Base-by-base conservation (phyloP, 2,888 invertebrate genomes). In the Falcaria lacertinaria region DNA sequence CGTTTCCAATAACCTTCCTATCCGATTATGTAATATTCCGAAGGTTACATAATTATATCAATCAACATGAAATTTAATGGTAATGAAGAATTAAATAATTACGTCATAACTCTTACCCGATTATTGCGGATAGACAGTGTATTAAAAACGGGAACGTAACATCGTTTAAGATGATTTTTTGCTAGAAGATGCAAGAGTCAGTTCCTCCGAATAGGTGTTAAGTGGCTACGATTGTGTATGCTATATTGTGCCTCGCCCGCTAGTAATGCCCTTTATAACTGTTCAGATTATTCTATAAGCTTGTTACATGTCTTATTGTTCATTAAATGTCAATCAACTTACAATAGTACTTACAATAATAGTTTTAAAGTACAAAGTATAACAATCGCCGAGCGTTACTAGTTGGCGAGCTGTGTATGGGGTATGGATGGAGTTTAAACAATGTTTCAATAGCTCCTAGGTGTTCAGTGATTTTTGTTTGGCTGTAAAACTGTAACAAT, bases 221-320 rank as follows among this genome's bases (percentile, higher is more conserved):
- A 39, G 50, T 52, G 48, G 56, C 52, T 57, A 55, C 48, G 54
- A 52, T 52, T 28, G 40, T 37, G 34, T 39, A 43, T 37, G 39
- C 33, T 39, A 58, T 62, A 61, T 58, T 47, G 60, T 64, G 51
- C 47, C 47, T 73, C 73, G 74, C 69, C 73, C 54, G 64, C 74
- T 76, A 74, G 72, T 74, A 75, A 74, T 70, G 64, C 62, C 51
- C 51, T 41, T 44, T 42, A n/a, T n/a, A n/a, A n/a, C n/a, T n/a
- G n/a, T n/a, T n/a, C n/a, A n/a, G n/a, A 44, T 39, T 37, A 33
- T 22, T 6, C 37, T 15, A 25, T 22, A 48, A 50, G 17, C 48
- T 47, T 48, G 41, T 37, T 48, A 48, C 42, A 43, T 36, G n/a
- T n/a, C 19, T 4, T 37, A 22, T 22, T 25, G 15, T 22, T 37